These are phyloP conservation scores for Aldabrachelys gigantea DNA, from an alignment of 2,113 vertebrate genomes.

Conservation along the genomic window DNA sequence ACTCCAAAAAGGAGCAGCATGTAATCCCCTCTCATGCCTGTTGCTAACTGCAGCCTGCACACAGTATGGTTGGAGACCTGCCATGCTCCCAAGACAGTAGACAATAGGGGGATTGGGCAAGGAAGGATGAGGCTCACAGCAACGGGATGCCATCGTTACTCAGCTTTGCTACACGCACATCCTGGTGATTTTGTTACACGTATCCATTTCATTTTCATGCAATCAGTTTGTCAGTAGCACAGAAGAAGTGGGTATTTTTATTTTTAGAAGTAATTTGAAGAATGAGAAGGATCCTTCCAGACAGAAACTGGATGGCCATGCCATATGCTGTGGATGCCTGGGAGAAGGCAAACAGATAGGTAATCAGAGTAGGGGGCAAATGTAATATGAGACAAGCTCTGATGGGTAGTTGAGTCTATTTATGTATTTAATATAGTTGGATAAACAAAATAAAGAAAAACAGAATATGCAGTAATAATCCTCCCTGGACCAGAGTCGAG, in stretches of 20 bases:
- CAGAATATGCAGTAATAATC: constrained; percentile 36
- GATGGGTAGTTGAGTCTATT: not conserved
- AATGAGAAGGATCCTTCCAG: not conserved
- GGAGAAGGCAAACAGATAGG: not conserved
- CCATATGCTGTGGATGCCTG: not conserved
- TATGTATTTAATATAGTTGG: constrained; percentile 1
- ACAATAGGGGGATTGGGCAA: not conserved
- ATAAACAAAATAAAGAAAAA: not conserved
- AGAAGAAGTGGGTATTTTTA: not conserved
- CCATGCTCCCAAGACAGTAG: not conserved
- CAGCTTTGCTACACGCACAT: not conserved
- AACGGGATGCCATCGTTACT: not conserved
- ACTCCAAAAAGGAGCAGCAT: not conserved
- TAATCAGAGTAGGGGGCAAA: not conserved
- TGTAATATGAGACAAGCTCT: not conserved
- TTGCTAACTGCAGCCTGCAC: not conserved
- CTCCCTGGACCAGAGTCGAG: constrained; percentile 12
- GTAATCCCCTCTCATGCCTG: not conserved
- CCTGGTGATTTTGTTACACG: not conserved
- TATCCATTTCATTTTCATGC: not conserved
- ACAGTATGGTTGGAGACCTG: not conserved
- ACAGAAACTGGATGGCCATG: not conserved
- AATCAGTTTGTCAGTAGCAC: not conserved
- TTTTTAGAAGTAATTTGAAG: not conserved
- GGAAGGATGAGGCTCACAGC: not conserved